A percentile compares a stretch with the other conserved stretches of the same genome.
These are phyloP conservation scores for Myodes glareolus DNA, from an alignment of 2,113 vertebrate species.

Conservation along the genomic window DNA sequence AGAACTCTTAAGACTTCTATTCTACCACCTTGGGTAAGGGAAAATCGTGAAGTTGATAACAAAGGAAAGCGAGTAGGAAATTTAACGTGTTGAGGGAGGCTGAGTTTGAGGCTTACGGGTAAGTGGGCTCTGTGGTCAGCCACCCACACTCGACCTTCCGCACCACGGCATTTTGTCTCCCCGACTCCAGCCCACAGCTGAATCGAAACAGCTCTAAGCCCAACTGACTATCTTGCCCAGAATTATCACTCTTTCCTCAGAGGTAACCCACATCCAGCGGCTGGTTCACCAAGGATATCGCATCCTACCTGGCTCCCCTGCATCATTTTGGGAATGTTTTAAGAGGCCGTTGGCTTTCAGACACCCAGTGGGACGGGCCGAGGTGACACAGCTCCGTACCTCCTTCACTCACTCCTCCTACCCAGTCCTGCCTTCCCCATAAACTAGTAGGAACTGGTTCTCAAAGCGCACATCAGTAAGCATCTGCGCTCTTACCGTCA, in stretches of 20 bases:
- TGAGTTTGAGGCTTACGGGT: background rate
- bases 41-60: conserved; percentile 69
- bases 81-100: background rate
- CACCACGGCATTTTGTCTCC: background rate
- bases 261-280: background rate
- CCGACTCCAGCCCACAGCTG: background rate
- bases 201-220: background rate
- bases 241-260: background rate
- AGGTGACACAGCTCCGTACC: background rate
- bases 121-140: background rate
- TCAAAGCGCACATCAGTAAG: background rate
- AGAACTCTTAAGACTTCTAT: conserved; percentile 78
- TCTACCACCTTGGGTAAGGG: conserved; percentile 76
- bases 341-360: background rate
- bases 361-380: background rate
- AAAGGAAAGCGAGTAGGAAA: conserved; percentile 61
- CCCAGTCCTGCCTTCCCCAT: background rate
- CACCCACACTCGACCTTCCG: background rate
- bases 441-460: background rate
- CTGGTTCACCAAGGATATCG: background rate
- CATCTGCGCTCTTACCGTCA: background rate
- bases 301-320: background rate
- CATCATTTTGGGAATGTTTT: background rate
- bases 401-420: background rate
- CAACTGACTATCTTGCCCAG: background rate